Evolutionary conservation across 2,888 invertebrate species (phyloP), one percentile per base, ranked within the genome.

Genomic region (Onthophagus sagittarius): DNA sequence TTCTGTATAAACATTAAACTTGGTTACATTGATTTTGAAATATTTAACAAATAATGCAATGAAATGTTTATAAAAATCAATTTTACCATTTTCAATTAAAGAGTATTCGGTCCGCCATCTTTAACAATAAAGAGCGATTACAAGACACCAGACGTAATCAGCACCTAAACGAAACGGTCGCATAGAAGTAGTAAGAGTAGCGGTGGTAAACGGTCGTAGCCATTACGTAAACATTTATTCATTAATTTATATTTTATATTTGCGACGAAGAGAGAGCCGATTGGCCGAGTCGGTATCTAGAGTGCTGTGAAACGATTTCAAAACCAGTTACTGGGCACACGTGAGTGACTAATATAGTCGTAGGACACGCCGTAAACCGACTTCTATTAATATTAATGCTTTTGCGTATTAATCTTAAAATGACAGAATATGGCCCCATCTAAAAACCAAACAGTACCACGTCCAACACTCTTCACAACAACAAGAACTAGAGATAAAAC

Each of bases 321-420:
- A 53, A 53, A 53, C 39, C 39, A 53, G 39, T 53, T 53, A 53
- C 39, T 11, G 39, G 39, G 39, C 39, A 53, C 39, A 53, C 39
- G 39, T 53, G 39, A 53, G 39, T 53, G 39, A 53, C 39, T 53
- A 53, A 53, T 53, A 53, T 53, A 53, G 39, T 53, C 39, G 39
- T 53, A 53, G 39, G 39, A 53, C 39, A 53, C 39, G 31, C 67
- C 67, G 32, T 67, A 67, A 67, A 67, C 23, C 67, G 67, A 32
- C 32, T 31, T 23, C 67, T 67, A 67, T 67, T 67, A 67, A 67
- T 67, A 67, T 67, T 67, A 67, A 67, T 67, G 32, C 31, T 32
- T 53, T 67, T 23, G 67, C 32, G 23, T 32, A 67, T 67, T 67
- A 67, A 67, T 67, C 67, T 23, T 67, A 15, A 67, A 67, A 32